Base-by-base conservation (phyloP, 2,888 invertebrate genomes). In the Oligia strigilis region DNA sequence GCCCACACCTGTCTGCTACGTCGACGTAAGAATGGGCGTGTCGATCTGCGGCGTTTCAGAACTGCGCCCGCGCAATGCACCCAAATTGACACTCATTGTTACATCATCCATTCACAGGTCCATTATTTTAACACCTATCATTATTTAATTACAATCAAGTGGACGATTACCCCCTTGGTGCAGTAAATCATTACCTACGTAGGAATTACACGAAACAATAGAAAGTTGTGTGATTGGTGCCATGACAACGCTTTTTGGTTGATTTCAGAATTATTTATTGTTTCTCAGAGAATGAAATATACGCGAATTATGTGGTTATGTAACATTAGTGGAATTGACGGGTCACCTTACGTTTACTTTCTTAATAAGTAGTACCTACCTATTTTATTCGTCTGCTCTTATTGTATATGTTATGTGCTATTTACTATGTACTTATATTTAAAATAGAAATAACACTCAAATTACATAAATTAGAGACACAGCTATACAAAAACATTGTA, bases 51-150 rank as follows among this genome's bases (percentile, higher is more conserved):
- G 76, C 64, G 80, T 65, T 72, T 81, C 85, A 74, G 75, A 73
- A 49, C 72, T 87, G 88, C 78, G 85, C 76, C 77, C 86, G 88
- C 78, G 80, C 88, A 84, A 73, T 81, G 83, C 84, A 85, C 77
- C 75, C 78, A 88, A 82, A 88, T 87, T 88, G 90, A 88, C 91
- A 90, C 84, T 90, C 91, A 91, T 93, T 93, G 92, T 95, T 95
- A 91, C 94, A 91, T 94, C 93, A 95, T 87, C 91, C 93, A 93
- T 94, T 94, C 94, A 93, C 88, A 82, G 84, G 86, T 87, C 89
- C 88, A 92, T 92, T 92, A 91, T 88, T 90, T 89, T 88, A 90
- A 91, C 89, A 88, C 89, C 89, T 91, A 93, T 93, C 91, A 93
- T 93, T 93, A 93, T 93, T 89, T 90, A 86, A 90, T 89, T 93